A percentile compares a stretch with the other conserved stretches of the same genome.
Conservation (phyloP, 2,888 invertebrate genomes). For the Nudaria mundana region DNA sequence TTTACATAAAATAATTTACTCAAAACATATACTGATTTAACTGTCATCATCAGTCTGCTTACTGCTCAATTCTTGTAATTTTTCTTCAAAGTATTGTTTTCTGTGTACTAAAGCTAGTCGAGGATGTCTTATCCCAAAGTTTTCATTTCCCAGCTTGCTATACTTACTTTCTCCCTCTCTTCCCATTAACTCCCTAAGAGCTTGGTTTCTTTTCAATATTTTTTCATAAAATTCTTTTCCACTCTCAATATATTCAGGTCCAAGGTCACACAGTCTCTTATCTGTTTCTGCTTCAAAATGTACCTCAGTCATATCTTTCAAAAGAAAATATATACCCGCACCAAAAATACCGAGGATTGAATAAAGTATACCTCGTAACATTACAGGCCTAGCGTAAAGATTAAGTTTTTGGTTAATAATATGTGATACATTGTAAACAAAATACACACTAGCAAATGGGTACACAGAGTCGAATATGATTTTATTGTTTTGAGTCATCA, state of each 20-base stretch:
- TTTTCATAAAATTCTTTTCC: constrained; percentile 90
- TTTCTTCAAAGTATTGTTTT: constrained; percentile 83
- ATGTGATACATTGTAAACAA: constrained; percentile 76
- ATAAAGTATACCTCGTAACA: constrained; percentile 74
- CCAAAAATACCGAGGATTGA: constrained; percentile 78
- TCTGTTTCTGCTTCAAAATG: constrained; percentile 84
- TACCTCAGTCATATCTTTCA: constrained; percentile 84
- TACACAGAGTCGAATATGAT: constrained; percentile 79
- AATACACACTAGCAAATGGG: constrained; percentile 68
- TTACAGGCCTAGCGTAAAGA: constrained; percentile 76
- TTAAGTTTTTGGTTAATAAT: constrained; percentile 77
- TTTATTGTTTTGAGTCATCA: constrained; percentile 82
- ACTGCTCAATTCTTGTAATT: constrained; percentile 52
- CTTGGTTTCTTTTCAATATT: constrained; percentile 86
- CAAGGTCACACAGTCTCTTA: constrained; percentile 80
- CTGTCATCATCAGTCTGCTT: constrained; percentile 11
- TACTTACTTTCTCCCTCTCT: constrained; percentile 82
- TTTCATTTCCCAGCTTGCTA: constrained; percentile 86
- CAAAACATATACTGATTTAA: background rate
- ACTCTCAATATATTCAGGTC: constrained; percentile 84
- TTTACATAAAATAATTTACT: background rate
- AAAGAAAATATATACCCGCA: constrained; percentile 81
- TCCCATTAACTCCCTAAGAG: constrained; percentile 85
- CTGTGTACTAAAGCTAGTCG: constrained; percentile 84
- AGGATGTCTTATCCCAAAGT: constrained; percentile 83